Evolutionary conservation across 2,888 invertebrate species (phyloP), one percentile per base, ranked within the genome.

Genomic region (Rhabditoides inermis): DNA sequence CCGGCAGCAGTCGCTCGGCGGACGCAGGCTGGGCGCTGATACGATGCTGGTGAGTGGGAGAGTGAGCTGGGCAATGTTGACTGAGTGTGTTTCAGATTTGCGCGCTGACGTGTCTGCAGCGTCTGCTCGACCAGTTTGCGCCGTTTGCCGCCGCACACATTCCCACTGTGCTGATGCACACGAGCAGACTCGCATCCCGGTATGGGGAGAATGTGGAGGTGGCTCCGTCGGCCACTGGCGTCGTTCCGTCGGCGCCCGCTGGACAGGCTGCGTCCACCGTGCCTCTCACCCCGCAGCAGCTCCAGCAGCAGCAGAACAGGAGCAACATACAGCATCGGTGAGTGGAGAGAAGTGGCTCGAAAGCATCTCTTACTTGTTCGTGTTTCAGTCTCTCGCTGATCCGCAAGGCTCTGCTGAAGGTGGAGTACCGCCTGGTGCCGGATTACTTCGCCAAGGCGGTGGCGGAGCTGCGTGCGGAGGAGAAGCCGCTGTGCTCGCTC

Each of bases 61-160:
- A 15, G 18, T n/a, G 10, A 12, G 40, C n/a, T 20, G 10, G 40
- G 22, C 22, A 20, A n/a, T 20, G 18, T 20, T 39, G 40, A 39
- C n/a, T 18, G 40, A 20, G 7, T 2, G 10, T 30, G n/a, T 54
- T 68, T 15, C 51, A 70, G 61, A 61, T 72, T 36, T 69, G 71
- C 49, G 60, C 72, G 0, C 55, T 72, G 35, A 70, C 72, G 1
- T 70, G 69, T 51, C 51, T 63, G 28, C 70, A 72, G 51, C 56
- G 71, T 20, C 49, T 72, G 18, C 56, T 70, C 20, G 68, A 70
- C 42, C 58, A 67, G 42, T 64, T 63, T 46, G 56, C 63, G 0
- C 50, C 63, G 7, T 67, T 69, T 53, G 57, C 65, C 40, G 46
- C 57, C n/a, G 56, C 55, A 22, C 51, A 62, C 18, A 50, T 63